These are phyloP conservation scores for Byasa hedistus DNA, from an alignment of 2,888 invertebrate species.

Conservation along the genomic window DNA sequence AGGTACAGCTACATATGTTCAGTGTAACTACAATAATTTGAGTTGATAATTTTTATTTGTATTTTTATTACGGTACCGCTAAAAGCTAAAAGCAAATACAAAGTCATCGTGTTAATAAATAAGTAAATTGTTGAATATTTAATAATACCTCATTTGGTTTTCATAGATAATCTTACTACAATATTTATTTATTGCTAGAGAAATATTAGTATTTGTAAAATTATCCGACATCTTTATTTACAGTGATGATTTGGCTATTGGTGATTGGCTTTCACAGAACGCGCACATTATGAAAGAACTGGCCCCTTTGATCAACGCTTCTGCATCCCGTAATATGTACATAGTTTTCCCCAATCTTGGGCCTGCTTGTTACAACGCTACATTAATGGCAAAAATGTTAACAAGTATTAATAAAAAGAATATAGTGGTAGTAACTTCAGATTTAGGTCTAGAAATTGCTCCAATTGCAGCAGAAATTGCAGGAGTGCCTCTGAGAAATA, in stretches of 20 bases:
- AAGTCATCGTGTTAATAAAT: too few relatives aligned
- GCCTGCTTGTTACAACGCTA: conserved; percentile 80
- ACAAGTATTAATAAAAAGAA: conserved; percentile 65
- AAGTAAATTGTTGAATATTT: too few relatives aligned
- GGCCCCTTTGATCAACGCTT: conserved; percentile 72
- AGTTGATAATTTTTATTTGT: too few relatives aligned
- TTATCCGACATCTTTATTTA: conserved; percentile 38
- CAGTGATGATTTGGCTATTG: conserved; percentile 54
- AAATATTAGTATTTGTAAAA: background rate
- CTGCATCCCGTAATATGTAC: conserved; percentile 65
- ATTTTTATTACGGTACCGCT: too few relatives aligned
- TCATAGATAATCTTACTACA: background rate
- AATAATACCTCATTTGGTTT: too few relatives aligned
- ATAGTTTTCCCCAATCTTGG: conserved; percentile 79
- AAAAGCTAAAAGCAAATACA: too few relatives aligned
- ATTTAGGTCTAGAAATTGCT: conserved; percentile 74
- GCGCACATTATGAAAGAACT: conserved; percentile 60
- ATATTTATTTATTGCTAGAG: background rate
- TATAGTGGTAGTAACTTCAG: conserved; percentile 79
- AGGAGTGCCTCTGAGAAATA: conserved; percentile 65
- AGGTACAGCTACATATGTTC: too few relatives aligned
- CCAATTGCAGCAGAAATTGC: conserved; percentile 63
- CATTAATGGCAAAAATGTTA: conserved; percentile 61
- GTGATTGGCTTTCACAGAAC: conserved; percentile 62
- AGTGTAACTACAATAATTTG: too few relatives aligned